These are phyloP conservation scores for Desoria tigrina DNA, from an alignment of 2,888 invertebrate genomes.

Conservation along the genomic window DNA sequence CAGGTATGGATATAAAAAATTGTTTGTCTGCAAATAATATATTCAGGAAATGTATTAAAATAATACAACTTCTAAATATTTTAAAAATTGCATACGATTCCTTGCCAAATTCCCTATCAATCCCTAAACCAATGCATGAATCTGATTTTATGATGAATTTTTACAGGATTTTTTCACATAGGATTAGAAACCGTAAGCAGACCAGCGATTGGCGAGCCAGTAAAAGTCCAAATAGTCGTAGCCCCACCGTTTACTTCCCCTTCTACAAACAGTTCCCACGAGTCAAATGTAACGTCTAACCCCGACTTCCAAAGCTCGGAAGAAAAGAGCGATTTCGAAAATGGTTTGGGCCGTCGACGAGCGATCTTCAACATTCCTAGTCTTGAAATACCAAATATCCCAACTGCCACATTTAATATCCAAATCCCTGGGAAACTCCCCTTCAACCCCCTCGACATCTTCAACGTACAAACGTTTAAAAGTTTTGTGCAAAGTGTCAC, in stretches of 20 bases:
- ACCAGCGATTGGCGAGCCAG: constrained; percentile 36
- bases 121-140: too few species aligned
- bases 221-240: constrained; percentile 41
- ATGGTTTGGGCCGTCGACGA: constrained; percentile 29
- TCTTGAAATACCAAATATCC: constrained; percentile 5
- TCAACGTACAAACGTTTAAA: constrained; percentile 39
- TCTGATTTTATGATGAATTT: background rate
- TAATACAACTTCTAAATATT: too few species aligned
- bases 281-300: background rate
- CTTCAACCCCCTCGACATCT: constrained; percentile 41
- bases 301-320: background rate
- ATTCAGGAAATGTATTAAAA: too few species aligned
- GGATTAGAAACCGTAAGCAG: constrained; percentile 39
- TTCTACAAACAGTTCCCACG: constrained; percentile 1
- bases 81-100: too few species aligned
- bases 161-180: constrained; percentile 38
- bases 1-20: too few species aligned
- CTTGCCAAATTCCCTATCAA: too few species aligned
- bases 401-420: constrained; percentile 40
- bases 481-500: constrained; percentile 39
- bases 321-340: background rate
- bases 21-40: too few species aligned
- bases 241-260: constrained; percentile 26
- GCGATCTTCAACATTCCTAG: constrained; percentile 33
- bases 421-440: constrained; percentile 41